Percentiles rank a stretch among this genome's conserved stretches.
Conservation (phyloP, 2,797 vertebrate species). For the Menidia menidia region DNA sequence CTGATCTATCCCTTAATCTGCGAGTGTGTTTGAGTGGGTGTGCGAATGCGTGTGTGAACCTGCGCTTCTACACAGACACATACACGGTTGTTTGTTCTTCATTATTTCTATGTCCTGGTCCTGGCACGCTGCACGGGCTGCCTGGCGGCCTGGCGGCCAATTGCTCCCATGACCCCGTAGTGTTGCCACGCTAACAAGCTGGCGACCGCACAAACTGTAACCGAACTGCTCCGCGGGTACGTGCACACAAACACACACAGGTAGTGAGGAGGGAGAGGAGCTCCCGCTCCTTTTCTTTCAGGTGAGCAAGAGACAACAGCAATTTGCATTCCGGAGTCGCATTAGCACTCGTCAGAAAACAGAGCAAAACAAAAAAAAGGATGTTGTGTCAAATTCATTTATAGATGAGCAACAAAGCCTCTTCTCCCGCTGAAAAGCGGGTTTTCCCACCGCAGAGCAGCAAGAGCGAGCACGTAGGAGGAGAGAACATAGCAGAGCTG, state of each 20-base stretch:
- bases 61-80: constrained; percentile 29
- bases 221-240: constrained; percentile 31
- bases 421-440: constrained; percentile 10
- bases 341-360: constrained; percentile 23
- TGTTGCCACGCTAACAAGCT: constrained; percentile 84
- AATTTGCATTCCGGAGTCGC: constrained; percentile 8
- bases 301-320: constrained; percentile 40
- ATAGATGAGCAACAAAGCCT: constrained; percentile 6
- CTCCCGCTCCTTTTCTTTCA: constrained; percentile 32
- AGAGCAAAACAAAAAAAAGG: background rate
- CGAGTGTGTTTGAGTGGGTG: constrained; percentile 39
- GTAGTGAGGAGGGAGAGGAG: constrained; percentile 10
- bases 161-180: constrained; percentile 82
- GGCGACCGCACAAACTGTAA: constrained; percentile 77
- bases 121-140: constrained; percentile 76
- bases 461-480: constrained; percentile 45
- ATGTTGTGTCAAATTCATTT: constrained; percentile 27
- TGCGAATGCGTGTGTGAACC: constrained; percentile 21
- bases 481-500: constrained; percentile 54
- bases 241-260: constrained; percentile 21
- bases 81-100: constrained; percentile 69
- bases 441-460: constrained; percentile 49
- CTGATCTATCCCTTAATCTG: constrained; percentile 77
- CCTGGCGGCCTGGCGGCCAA: constrained; percentile 83
- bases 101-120: constrained; percentile 80